A percentile compares a stretch with the other conserved stretches of the same genome.
These are phyloP conservation scores for Platorchestia sp. DNA, from an alignment of 1,140 invertebrate genomes.

Conservation along the genomic window DNA sequence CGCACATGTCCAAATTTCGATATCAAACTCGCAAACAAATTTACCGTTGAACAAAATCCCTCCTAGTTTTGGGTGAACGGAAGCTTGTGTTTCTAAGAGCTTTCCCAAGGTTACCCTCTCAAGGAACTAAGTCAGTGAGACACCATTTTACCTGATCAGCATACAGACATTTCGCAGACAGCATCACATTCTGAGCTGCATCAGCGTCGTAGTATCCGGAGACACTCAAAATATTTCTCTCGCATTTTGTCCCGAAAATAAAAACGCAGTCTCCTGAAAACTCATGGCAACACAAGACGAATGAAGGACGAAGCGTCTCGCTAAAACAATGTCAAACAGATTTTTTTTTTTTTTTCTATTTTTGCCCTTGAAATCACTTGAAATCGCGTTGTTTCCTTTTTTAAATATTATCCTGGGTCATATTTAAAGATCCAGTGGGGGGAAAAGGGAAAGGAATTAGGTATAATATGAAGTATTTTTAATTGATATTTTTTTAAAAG, in stretches of 20 bases:
- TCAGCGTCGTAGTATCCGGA: background rate
- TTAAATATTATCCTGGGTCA: no score
- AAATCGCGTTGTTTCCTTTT: no score
- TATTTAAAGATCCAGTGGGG: no score
- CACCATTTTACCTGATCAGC: background rate
- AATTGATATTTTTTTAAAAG: no score
- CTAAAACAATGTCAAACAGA: background rate
- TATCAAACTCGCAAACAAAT: background rate
- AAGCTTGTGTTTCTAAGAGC: background rate
- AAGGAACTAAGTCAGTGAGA: background rate
- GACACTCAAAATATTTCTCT: background rate
- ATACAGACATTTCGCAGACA: background rate
- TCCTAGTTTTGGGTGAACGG: background rate
- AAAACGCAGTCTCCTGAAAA: background rate
- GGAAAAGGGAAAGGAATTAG: no score
- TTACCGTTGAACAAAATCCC: background rate
- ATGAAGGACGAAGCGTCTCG: background rate
- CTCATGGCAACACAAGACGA: background rate
- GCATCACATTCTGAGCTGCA: background rate
- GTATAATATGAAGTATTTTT: no score
- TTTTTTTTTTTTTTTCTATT: no score
- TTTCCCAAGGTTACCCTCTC: background rate
- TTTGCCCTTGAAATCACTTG: no score
- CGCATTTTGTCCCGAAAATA: background rate
- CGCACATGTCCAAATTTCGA: background rate